Conservation (phyloP, 1,140 invertebrate genomes). For the Calliphora vicina region DNA sequence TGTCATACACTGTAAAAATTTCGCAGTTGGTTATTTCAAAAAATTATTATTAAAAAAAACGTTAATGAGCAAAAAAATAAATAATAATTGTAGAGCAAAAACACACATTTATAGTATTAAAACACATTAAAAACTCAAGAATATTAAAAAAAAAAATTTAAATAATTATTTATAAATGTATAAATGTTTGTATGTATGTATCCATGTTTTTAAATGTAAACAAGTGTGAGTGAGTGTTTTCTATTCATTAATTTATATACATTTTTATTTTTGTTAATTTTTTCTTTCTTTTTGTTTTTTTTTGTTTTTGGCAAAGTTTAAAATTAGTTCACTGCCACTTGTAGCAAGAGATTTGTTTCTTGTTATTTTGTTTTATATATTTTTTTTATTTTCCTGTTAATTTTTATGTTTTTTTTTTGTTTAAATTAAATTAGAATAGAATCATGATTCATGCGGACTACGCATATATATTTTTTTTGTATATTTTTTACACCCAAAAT, state of each 20-base stretch:
- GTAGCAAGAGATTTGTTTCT: constrained; percentile 1
- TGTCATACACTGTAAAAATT: not conserved
- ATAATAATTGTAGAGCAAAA: not conserved
- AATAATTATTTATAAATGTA: not conserved
- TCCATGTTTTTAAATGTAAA: not conserved
- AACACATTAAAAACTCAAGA: not conserved
- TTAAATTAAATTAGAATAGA: constrained; percentile 16
- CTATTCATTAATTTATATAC: not conserved
- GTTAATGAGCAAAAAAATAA: not conserved
- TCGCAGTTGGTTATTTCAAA: not conserved
- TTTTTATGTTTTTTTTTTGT: constrained; percentile 23
- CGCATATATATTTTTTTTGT: constrained; percentile 20
- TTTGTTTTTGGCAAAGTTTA: constrained; percentile 48
- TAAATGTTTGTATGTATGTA: not conserved
- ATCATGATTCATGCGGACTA: constrained; percentile 26
- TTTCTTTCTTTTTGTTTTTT: not conserved
- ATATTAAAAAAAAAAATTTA: not conserved
- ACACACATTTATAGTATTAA: not conserved
- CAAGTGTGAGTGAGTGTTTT: too few species aligned
- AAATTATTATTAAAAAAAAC: not conserved
- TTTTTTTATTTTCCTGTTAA: constrained; percentile 15
- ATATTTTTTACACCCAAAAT: constrained; percentile 23
- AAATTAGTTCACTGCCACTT: constrained; percentile 60
- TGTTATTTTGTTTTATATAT: constrained; percentile 5
- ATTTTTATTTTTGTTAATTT: not conserved